Conservation (phyloP, 35 echinoderm and acorn worm species). For the Hemicentrotus pulcherrimus region DNA sequence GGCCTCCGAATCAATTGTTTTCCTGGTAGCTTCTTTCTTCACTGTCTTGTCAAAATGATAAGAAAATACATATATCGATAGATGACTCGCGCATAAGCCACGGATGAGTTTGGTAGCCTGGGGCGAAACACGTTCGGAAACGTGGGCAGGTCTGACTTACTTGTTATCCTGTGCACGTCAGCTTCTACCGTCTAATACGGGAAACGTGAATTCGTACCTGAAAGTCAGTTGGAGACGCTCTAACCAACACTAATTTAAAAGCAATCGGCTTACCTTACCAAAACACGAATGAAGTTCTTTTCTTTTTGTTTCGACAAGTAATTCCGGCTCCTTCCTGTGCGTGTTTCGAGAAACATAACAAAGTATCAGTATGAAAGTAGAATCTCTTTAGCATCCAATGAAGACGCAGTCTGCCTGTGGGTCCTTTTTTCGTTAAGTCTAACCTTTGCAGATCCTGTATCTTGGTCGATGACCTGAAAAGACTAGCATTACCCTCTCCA, state of each 20-base stretch:
- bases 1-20: background rate
- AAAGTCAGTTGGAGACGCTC: background rate
- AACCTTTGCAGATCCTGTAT: background rate
- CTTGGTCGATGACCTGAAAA: constrained; percentile 16
- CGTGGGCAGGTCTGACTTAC: background rate
- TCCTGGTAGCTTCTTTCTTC: background rate
- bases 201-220: background rate
- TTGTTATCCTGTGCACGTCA: background rate
- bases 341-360: background rate
- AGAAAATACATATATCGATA: background rate
- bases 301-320: background rate
- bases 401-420: background rate
- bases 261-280: background rate
- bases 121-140: background rate
- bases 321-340: background rate
- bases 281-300: background rate
- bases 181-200: background rate
- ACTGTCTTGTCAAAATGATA: background rate
- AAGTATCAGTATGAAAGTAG: background rate
- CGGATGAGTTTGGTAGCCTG: background rate
- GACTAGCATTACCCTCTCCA: background rate
- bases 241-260: too few relatives aligned
- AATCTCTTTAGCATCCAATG: background rate
- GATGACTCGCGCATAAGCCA: background rate
- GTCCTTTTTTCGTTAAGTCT: background rate